Percentiles rank a stretch among this genome's conserved stretches.
These are phyloP conservation scores for Athalia rosae DNA, from an alignment of 2,888 invertebrate species.

Conservation along the genomic window DNA sequence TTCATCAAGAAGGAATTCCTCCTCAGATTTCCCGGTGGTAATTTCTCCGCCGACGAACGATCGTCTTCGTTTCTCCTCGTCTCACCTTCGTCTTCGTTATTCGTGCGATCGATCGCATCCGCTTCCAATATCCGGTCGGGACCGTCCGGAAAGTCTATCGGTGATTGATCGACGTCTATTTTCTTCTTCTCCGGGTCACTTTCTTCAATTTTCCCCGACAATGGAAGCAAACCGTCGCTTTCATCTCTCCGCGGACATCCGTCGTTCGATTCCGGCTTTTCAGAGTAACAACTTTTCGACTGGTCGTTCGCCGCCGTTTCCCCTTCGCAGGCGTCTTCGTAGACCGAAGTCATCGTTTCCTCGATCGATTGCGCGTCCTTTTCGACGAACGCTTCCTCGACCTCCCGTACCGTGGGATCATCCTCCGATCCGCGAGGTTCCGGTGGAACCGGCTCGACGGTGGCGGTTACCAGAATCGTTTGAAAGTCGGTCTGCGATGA, in stretches of 20 bases:
- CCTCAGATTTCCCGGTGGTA: constrained; percentile 50
- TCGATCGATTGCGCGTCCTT: neutral
- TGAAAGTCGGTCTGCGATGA: constrained; percentile 33
- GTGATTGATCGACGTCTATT: constrained; percentile 51
- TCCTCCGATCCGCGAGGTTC: neutral
- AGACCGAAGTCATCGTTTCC: neutral
- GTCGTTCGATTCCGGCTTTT: constrained; percentile 27
- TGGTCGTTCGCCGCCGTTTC: constrained; percentile 5
- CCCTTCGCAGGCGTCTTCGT: neutral
- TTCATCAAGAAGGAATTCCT: constrained; percentile 65
- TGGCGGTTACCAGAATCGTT: constrained; percentile 24
- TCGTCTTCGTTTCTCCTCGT: neutral
- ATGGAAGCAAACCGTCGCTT: neutral
- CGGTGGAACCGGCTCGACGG: constrained; percentile 11
- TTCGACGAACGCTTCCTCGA: neutral
- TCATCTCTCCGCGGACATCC: neutral
- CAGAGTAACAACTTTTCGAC: neutral
- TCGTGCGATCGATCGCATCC: constrained; percentile 26
- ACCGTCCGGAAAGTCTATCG: constrained; percentile 51
- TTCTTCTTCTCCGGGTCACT: constrained; percentile 39
- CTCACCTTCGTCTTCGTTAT: constrained; percentile 26
- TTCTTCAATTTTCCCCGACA: neutral
- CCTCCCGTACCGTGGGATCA: neutral
- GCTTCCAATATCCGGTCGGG: constrained; percentile 44
- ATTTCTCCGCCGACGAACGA: constrained; percentile 45